Evolutionary conservation across 2,113 vertebrate species (phyloP).

Genomic region (Steatornis caripensis): DNA sequence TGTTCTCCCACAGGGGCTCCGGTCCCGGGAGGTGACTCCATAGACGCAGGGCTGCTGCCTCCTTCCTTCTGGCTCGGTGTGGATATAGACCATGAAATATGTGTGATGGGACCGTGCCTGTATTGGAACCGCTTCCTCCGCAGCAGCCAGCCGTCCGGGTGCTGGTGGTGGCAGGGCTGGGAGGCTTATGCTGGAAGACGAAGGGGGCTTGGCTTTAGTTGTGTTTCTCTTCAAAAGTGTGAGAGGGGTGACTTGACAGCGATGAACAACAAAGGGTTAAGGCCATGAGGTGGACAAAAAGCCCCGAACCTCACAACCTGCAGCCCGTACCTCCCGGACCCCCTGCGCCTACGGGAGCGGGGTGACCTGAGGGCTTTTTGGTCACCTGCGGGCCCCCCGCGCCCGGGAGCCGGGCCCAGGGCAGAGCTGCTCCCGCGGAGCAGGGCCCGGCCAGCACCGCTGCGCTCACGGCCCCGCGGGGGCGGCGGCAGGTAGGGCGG

Average conservation of each 20-base stretch:
- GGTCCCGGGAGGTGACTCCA: accelerated
- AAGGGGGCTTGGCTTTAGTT: not conserved
- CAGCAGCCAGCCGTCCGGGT: accelerated
- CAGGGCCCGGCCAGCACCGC: too few relatives aligned
- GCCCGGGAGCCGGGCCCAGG: too few relatives aligned
- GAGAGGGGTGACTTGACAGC: accelerated
- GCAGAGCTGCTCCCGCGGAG: too few relatives aligned
- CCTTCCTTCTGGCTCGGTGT: too few relatives aligned
- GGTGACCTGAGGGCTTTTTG: too few relatives aligned
- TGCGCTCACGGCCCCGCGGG: too few relatives aligned
- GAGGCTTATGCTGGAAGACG: accelerated
- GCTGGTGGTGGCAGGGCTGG: too few relatives aligned
- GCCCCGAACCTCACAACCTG: too few relatives aligned
- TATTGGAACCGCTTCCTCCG: accelerated
- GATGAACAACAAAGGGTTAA: accelerated
- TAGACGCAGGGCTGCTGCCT: accelerated
- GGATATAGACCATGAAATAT: accelerated
- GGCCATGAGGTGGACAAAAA: too few relatives aligned
- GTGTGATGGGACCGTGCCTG: accelerated
- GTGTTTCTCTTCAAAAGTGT: not conserved
- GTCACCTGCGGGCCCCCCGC: too few relatives aligned
- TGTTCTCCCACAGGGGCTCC: accelerated
- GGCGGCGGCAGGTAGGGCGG: not conserved
- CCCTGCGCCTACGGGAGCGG: accelerated
- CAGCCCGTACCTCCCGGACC: too few relatives aligned